Base-by-base conservation (phyloP, 2,113 vertebrate species). In the Arizona elegans region DNA sequence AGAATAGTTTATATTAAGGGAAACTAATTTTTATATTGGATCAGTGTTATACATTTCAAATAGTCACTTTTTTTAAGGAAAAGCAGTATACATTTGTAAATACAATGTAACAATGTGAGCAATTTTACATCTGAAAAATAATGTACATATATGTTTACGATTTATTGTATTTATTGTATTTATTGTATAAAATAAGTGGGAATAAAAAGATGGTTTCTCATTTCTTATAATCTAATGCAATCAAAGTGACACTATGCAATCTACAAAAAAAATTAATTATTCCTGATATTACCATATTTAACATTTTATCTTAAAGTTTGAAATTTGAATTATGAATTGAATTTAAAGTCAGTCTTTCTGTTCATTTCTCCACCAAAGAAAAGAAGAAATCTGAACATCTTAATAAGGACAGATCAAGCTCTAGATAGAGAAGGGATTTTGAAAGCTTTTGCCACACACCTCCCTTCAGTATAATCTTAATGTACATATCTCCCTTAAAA, bases 1-100 rank as follows among this genome's bases (percentile, higher is more conserved):
- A 53, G 92, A 93, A 92, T 0, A 93, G 88, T 94, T 91, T 93
- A 90, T 90, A 86, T 92, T 23, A 50, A 92, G 92, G 94, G 91
- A 91, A 96, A 91, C 94, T 97, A 53, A 88, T 86, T 94, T 86
- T 88, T 95, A 65, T 94, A 94, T 92, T 92, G 85, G 95, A 5
- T 94, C 19, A 3, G 0, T 95, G 86, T 91, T 93, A 92, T 93
- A 38, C 91, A 38, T 92, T 1, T 91, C 24, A 89, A 91, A 29
- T 59, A 4, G 38, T 81, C 87, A 91, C 10, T 8, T 12, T 93
- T 94, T 43, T 85, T 24, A 24, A 59, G 92, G 90, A 85, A 92
- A 58, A 23, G 62, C 87, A 85, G 92, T 94, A 65, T 88, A 55
- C 15, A 55, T 55, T 54, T 13, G 53, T 54, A 54, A 54, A 54